Conservation (phyloP, 2,888 invertebrate species). For the Idaea biselata region DNA sequence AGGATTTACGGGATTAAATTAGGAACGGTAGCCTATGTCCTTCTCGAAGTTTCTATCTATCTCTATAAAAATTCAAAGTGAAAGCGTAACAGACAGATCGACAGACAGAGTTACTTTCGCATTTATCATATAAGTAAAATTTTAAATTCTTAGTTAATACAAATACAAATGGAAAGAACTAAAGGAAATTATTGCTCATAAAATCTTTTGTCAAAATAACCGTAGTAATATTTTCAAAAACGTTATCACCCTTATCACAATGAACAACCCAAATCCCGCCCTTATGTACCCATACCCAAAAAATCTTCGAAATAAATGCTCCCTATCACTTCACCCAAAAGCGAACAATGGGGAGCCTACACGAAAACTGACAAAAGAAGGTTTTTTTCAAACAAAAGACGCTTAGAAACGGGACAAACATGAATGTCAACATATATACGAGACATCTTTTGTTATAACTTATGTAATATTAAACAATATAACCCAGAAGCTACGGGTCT, state of each 20-base stretch:
- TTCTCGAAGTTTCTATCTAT: no score
- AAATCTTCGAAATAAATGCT: background rate
- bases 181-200: background rate
- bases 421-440: constrained; percentile 65
- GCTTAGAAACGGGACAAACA: constrained; percentile 57
- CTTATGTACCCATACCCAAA: background rate
- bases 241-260: background rate
- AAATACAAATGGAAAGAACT: background rate
- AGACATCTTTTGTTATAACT: constrained; percentile 29
- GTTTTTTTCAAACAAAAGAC: constrained; percentile 60
- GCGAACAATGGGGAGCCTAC: constrained; percentile 36
- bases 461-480: constrained; percentile 29
- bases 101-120: no score
- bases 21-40: no score
- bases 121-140: no score
- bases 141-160: no score
- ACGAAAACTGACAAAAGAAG: constrained; percentile 51
- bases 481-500: constrained; percentile 16
- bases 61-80: no score
- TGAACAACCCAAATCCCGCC: background rate
- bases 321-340: constrained; percentile 14
- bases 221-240: background rate
- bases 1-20: no score
- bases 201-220: background rate
- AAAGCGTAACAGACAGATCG: no score